These are phyloP conservation scores for Augochlorella aurata DNA, from an alignment of 2,888 invertebrate genomes.

Conservation along the genomic window DNA sequence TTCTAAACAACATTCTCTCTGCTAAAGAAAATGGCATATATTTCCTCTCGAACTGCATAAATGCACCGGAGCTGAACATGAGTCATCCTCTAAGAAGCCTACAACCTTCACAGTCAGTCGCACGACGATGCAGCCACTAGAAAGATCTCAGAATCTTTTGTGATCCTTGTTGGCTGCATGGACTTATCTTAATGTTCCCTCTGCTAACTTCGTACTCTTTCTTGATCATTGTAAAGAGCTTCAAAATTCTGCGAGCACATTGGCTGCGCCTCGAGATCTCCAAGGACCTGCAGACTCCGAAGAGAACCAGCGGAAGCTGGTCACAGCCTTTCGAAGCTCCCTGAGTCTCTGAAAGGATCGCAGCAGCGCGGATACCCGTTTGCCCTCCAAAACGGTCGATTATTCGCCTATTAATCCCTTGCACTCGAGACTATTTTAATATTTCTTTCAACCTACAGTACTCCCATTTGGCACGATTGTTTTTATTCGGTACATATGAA, in stretches of 20 bases:
- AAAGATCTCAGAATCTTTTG: background rate
- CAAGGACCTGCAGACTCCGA: background rate
- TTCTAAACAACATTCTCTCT: background rate
- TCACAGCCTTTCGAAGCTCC: background rate
- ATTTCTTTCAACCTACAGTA: too few species aligned
- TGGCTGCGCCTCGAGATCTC: background rate
- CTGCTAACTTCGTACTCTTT: background rate
- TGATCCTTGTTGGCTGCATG: background rate
- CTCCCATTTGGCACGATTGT: too few species aligned
- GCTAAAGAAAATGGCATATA: background rate
- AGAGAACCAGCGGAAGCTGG: background rate
- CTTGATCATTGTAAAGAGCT: background rate
- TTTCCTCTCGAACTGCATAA: background rate
- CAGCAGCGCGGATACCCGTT: background rate
- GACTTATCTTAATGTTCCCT: background rate
- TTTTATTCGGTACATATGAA: too few species aligned
- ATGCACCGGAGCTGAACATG: background rate
- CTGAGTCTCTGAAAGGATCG: background rate
- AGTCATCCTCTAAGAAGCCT: background rate
- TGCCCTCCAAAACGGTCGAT: background rate
- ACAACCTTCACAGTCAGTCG: background rate
- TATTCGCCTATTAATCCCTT: background rate
- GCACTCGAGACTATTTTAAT: too few species aligned
- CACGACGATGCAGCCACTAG: background rate
- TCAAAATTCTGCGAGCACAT: background rate